phyloP scores from a whole-genome alignment of 2,113 vertebrate genomes.

The Puma concolor region DNA sequence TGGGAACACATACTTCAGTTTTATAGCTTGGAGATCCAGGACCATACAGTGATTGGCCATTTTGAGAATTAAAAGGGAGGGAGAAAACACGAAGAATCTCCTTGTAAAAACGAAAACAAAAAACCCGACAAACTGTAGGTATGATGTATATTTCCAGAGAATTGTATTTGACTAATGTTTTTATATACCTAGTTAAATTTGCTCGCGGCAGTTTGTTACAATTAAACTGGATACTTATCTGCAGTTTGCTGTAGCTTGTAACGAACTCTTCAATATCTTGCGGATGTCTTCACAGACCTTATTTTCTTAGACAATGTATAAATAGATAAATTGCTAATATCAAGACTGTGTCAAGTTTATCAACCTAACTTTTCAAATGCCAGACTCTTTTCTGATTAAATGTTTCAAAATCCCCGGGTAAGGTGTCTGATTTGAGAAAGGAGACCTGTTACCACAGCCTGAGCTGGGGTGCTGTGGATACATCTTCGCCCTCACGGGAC shows the following conservation, averaged over 20 bases:
- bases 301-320: conserved; percentile 81
- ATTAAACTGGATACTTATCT: conserved; percentile 71
- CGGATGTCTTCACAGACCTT: conserved; percentile 49
- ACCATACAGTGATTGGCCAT: conserved; percentile 83
- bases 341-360: conserved; percentile 66
- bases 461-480: not conserved
- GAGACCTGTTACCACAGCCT: not conserved
- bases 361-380: conserved; percentile 74
- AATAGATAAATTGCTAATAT: conserved; percentile 68
- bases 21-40: conserved; percentile 89
- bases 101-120: conserved; percentile 45
- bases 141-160: conserved; percentile 74
- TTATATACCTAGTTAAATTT: conserved; percentile 76
- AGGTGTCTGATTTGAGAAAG: not conserved
- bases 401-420: conserved; percentile 32
- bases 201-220: conserved; percentile 35
- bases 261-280: not conserved
- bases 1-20: conserved; percentile 92
- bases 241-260: conserved; percentile 56
- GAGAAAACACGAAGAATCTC: not conserved
- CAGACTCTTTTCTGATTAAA: conserved; percentile 74
- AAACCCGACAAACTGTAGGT: conserved; percentile 50
- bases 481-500: not conserved
- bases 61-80: not conserved
- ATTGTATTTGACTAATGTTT: conserved; percentile 71